Conservation (phyloP, 2,888 invertebrate genomes). For the Lumbricus terrestris region DNA sequence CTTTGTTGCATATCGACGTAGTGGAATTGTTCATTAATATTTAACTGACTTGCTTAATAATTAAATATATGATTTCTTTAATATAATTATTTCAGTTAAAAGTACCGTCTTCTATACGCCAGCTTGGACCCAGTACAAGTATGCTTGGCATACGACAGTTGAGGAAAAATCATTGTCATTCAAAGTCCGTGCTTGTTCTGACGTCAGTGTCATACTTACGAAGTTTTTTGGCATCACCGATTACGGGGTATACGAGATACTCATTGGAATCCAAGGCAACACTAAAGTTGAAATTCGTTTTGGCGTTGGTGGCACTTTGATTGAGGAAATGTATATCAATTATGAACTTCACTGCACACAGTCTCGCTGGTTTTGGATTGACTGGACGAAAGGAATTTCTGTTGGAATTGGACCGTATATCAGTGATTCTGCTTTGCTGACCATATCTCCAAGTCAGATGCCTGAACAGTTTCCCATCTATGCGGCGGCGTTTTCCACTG, state of each 20-base stretch:
- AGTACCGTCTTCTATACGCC: constrained; percentile 18
- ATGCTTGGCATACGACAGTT: constrained; percentile 16
- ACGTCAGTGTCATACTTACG: constrained; percentile 22
- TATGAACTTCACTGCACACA: constrained; percentile 22
- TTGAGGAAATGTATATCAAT: background rate
- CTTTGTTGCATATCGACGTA: background rate
- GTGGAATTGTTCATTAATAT: background rate
- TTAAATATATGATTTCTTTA: background rate
- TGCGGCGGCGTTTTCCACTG: constrained; percentile 9
- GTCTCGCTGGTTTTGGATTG: constrained; percentile 23
- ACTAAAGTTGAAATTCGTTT: background rate
- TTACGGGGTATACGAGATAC: constrained; percentile 20
- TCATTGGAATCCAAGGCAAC: constrained; percentile 22
- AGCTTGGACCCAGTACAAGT: constrained; percentile 9
- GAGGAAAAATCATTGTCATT: background rate
- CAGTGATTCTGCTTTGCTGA: constrained; percentile 16
- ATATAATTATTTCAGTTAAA: constrained; percentile 12
- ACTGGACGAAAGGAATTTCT: constrained; percentile 22
- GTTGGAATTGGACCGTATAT: constrained; percentile 16
- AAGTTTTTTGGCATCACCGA: constrained; percentile 16
- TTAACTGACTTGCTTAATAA: background rate
- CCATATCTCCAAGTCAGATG: background rate
- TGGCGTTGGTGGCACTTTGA: background rate
- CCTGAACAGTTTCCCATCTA: constrained; percentile 6
- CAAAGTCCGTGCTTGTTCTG: constrained; percentile 22